phyloP scores from a whole-genome alignment of 2,888 invertebrate species.

The Tachina lurida region DNA sequence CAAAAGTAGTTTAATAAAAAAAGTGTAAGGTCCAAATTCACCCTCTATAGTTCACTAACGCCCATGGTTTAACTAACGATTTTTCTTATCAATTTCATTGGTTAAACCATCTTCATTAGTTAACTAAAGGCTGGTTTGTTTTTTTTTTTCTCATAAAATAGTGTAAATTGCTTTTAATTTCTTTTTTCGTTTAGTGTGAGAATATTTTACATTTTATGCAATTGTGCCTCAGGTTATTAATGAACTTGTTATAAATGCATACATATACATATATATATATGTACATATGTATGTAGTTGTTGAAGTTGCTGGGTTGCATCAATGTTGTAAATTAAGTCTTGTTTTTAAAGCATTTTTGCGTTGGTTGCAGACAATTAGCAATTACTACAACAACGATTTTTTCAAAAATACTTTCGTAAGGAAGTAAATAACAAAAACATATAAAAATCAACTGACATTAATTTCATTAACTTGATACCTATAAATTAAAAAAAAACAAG shows the following conservation, averaged over 20 bases:
- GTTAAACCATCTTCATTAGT: too few species aligned
- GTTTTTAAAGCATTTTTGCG: slow-evolving; percentile 28
- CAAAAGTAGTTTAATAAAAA: too few species aligned
- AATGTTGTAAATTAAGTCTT: slow-evolving; percentile 35
- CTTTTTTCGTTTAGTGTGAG: not conserved
- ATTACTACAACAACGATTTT: not conserved
- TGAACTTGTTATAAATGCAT: slow-evolving; percentile 59
- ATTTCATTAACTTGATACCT: slow-evolving; percentile 8
- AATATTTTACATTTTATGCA: slow-evolving; percentile 17
- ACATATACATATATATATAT: not conserved
- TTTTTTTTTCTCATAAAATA: not conserved
- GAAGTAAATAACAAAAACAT: slow-evolving; percentile 10
- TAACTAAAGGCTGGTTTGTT: too few species aligned
- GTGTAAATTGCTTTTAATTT: not conserved
- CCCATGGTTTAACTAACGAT: too few species aligned
- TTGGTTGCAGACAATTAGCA: slow-evolving; percentile 49
- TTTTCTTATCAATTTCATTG: too few species aligned
- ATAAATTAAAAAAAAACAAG: too few species aligned
- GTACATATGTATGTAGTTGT: slow-evolving; percentile 5
- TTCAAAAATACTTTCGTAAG: slow-evolving; percentile 33
- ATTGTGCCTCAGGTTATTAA: slow-evolving; percentile 66
- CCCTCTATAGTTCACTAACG: too few species aligned
- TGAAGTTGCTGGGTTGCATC: slow-evolving; percentile 38
- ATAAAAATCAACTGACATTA: slow-evolving; percentile 12
- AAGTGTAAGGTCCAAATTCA: too few species aligned